These are phyloP conservation scores for Anas flavirostris DNA, from an alignment of 2,797 vertebrate species.

Conservation along the genomic window DNA sequence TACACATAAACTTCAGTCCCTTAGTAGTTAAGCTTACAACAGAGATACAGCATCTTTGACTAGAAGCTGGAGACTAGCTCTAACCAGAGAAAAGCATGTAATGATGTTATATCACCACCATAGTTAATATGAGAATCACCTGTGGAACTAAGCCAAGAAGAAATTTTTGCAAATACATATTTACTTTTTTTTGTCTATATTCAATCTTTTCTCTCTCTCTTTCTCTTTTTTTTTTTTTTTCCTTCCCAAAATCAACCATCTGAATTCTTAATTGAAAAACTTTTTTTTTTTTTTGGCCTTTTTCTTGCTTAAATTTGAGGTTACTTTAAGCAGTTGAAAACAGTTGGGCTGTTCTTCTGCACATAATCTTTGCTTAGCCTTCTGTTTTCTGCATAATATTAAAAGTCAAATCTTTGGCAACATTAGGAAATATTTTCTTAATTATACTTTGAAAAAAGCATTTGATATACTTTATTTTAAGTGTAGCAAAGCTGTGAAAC, in stretches of 20 bases:
- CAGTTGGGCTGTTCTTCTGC: neutral
- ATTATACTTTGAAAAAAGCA: neutral
- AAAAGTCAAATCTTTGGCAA: neutral
- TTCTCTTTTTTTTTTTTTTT: neutral
- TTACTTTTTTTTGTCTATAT: neutral
- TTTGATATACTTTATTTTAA: neutral
- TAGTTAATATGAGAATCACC: neutral
- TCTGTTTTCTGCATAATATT: neutral
- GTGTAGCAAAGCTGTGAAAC: constrained; percentile 5
- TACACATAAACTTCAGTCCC: neutral
- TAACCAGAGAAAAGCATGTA: neutral
- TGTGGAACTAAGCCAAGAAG: neutral
- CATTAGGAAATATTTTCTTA: neutral
- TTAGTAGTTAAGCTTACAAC: neutral
- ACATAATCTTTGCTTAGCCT: neutral
- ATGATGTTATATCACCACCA: neutral
- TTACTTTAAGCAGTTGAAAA: neutral
- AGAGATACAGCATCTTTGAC: neutral
- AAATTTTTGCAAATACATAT: neutral
- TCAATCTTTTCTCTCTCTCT: neutral
- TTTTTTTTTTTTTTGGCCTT: fast-evolving
- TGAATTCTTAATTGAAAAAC: neutral
- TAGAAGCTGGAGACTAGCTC: neutral
- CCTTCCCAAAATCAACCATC: neutral
- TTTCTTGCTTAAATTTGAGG: neutral